A percentile compares a stretch with the other conserved stretches of the same genome.
Evolutionary conservation across 2,888 invertebrate species (phyloP).

Genomic region (Penaeus monodon): DNA sequence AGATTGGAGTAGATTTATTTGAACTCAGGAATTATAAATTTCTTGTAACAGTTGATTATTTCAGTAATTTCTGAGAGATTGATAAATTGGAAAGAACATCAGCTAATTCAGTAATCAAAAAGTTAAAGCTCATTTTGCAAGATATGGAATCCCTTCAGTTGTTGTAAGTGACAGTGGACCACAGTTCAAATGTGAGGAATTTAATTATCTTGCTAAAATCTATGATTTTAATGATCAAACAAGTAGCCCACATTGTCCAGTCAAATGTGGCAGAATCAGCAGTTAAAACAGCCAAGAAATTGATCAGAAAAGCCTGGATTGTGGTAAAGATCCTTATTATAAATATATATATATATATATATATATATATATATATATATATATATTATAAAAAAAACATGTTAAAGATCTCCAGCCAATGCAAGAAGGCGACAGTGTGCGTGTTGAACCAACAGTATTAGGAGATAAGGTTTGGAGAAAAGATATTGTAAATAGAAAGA

Average conservation of each 20-base stretch:
- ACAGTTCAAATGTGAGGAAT: neutral
- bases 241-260: conserved; percentile 16
- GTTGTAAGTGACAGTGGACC: neutral
- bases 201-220: neutral
- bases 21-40: neutral
- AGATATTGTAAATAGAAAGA: conserved; percentile 17
- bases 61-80: conserved; percentile 12
- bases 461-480: conserved; percentile 16
- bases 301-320: conserved; percentile 18
- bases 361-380: neutral
- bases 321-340: conserved; percentile 20
- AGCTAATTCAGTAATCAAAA: neutral
- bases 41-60: conserved; percentile 1
- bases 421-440: conserved; percentile 7
- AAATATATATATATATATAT: neutral
- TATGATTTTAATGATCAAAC: conserved; percentile 9
- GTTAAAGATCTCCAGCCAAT: conserved; percentile 2
- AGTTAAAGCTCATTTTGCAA: neutral
- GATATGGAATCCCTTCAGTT: no score
- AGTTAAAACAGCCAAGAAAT: conserved; percentile 21
- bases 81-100: conserved; percentile 1
- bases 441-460: conserved; percentile 8
- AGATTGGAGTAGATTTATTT: no score
- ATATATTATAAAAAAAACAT: no score
- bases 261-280: conserved; percentile 30